These are phyloP conservation scores for Abramis brama DNA, from an alignment of 2,113 vertebrate species.

Conservation along the genomic window DNA sequence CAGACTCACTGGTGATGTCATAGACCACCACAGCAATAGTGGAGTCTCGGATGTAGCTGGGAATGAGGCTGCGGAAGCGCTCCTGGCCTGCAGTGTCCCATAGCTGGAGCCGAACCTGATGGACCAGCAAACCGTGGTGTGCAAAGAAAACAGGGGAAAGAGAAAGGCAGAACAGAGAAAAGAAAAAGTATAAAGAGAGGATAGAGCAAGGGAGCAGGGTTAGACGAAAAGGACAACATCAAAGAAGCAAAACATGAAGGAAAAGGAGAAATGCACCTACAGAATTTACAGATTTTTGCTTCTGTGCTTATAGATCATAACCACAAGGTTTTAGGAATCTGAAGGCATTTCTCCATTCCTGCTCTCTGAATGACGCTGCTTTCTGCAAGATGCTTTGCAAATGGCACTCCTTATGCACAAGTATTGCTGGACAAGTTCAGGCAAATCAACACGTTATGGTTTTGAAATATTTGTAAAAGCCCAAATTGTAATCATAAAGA, in stretches of 20 bases:
- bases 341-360: constrained; percentile 50
- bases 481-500: not conserved
- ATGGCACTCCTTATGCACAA: constrained; percentile 61
- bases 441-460: not conserved
- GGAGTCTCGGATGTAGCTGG: constrained; percentile 86
- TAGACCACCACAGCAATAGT: constrained; percentile 86
- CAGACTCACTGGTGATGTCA: constrained; percentile 87
- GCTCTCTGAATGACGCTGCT: constrained; percentile 20
- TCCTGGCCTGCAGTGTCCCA: constrained; percentile 86
- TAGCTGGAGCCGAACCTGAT: constrained; percentile 82
- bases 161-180: constrained; percentile 66
- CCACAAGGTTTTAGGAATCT: not conserved
- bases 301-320: not conserved
- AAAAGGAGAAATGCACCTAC: constrained; percentile 52
- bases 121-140: constrained; percentile 58
- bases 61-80: constrained; percentile 85
- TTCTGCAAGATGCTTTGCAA: constrained; percentile 48
- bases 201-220: constrained; percentile 45
- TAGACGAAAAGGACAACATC: constrained; percentile 37
- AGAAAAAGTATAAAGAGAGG: constrained; percentile 56
- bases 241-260: constrained; percentile 49
- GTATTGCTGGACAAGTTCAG: constrained; percentile 49
- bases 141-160: constrained; percentile 65
- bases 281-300: not conserved
- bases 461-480: not conserved